phyloP scores from a whole-genome alignment of 2,797 vertebrate species.

The Bufotes viridis region DNA sequence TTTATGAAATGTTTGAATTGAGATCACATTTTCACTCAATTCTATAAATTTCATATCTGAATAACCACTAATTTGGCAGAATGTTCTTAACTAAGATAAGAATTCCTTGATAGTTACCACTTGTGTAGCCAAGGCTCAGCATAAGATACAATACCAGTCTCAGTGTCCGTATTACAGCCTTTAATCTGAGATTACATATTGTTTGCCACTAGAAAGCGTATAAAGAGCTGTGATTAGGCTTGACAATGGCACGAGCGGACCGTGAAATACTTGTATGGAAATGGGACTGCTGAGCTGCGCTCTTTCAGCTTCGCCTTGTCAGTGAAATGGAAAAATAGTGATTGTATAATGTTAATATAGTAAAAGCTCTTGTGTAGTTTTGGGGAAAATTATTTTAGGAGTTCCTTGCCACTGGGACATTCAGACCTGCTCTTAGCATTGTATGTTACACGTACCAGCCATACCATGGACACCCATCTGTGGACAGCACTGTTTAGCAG shows the following conservation, averaged over 20 bases:
- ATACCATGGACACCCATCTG: too few species aligned
- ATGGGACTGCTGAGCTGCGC: conserved; percentile 17
- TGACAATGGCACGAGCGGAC: not conserved
- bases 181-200: not conserved
- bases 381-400: not conserved
- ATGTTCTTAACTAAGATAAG: too few species aligned
- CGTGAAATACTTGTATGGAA: not conserved
- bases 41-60: too few species aligned
- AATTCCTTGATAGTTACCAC: too few species aligned
- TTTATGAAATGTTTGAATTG: too few species aligned
- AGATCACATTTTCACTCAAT: too few species aligned
- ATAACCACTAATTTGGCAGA: too few species aligned
- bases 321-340: not conserved
- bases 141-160: too few species aligned
- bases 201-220: not conserved
- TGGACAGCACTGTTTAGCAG: too few species aligned
- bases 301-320: conserved; percentile 1
- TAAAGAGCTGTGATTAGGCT: not conserved
- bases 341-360: not conserved
- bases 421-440: not conserved
- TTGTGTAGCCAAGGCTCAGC: too few species aligned
- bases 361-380: not conserved
- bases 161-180: too few species aligned
- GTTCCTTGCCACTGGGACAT: not conserved
- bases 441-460: too few species aligned